Evolutionary conservation across 1,140 invertebrate species (phyloP).

Genomic region (Euura lappo): DNA sequence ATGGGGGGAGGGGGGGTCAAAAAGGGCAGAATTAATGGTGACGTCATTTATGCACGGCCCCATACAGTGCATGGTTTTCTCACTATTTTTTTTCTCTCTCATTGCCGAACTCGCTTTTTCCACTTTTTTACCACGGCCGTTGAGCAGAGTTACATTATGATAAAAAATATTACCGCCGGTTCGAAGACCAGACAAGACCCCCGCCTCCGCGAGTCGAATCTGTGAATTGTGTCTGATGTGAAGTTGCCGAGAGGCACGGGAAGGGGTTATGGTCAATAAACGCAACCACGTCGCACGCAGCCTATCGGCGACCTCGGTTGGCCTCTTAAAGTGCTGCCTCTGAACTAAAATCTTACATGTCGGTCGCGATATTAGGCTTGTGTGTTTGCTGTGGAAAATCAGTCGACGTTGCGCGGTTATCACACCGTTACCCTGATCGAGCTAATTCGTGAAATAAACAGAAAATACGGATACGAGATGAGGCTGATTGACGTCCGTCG

Average conservation of each 20-base stretch:
- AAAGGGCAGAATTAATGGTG: too few species aligned
- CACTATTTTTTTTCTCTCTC: too few species aligned
- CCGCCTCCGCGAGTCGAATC: too few species aligned
- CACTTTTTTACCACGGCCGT: too few species aligned
- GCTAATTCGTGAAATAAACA: neutral
- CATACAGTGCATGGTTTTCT: too few species aligned
- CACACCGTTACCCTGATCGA: neutral
- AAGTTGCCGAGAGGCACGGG: constrained; percentile 48
- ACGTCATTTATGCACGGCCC: too few species aligned
- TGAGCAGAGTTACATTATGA: too few species aligned
- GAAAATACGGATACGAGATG: constrained; percentile 26
- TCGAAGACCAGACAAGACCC: too few species aligned
- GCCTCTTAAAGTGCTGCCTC: constrained; percentile 52
- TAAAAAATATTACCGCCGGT: too few species aligned
- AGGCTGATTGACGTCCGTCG: neutral
- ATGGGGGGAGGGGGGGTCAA: too few species aligned
- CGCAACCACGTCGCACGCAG: constrained; percentile 58
- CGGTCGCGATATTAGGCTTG: constrained; percentile 43
- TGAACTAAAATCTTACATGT: constrained; percentile 55
- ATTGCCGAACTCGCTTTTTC: too few species aligned
- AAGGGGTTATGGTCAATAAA: constrained; percentile 63
- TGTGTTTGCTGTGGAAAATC: constrained; percentile 41
- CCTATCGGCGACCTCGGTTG: constrained; percentile 55
- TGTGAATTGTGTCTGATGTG: constrained; percentile 23
- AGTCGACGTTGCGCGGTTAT: constrained; percentile 22